These are phyloP conservation scores for Platanista minor DNA, from an alignment of 2,113 vertebrate species.

Conservation along the genomic window DNA sequence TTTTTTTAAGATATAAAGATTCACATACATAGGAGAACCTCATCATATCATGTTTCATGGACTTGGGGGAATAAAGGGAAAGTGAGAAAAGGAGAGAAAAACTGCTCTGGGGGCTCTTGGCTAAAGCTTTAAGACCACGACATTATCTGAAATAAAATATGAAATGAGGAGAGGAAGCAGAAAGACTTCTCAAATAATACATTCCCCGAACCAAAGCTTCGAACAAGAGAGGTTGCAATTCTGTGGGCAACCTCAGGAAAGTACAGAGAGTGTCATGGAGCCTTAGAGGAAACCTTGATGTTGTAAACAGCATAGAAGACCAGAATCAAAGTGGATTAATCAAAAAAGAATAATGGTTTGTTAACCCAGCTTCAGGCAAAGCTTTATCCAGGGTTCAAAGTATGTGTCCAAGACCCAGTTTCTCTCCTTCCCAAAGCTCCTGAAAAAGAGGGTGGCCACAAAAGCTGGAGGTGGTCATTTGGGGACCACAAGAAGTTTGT, in stretches of 20 bases:
- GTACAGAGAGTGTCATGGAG: not conserved
- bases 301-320: not conserved
- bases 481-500: not conserved
- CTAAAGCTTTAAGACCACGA: constrained; percentile 32
- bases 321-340: not conserved
- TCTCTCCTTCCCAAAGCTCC: not conserved
- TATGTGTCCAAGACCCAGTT: not conserved
- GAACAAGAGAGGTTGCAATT: not conserved
- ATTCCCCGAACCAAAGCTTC: not conserved
- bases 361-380: constrained; percentile 1
- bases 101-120: constrained; percentile 10
- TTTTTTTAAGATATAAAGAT: constrained; percentile 43
- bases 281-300: not conserved
- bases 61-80: not conserved
- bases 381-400: not conserved
- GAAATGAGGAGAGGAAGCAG: not conserved
- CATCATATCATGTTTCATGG: constrained; percentile 28
- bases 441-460: not conserved
- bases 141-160: not conserved
- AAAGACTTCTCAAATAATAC: not conserved
- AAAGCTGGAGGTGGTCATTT: not conserved
- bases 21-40: constrained; percentile 43
- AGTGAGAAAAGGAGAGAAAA: constrained; percentile 32
- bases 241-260: not conserved
- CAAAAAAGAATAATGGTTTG: not conserved